A percentile compares a stretch with the other conserved stretches of the same genome.
These are phyloP conservation scores for Sarcophaga rosellei DNA, from an alignment of 2,888 invertebrate species.

Conservation along the genomic window DNA sequence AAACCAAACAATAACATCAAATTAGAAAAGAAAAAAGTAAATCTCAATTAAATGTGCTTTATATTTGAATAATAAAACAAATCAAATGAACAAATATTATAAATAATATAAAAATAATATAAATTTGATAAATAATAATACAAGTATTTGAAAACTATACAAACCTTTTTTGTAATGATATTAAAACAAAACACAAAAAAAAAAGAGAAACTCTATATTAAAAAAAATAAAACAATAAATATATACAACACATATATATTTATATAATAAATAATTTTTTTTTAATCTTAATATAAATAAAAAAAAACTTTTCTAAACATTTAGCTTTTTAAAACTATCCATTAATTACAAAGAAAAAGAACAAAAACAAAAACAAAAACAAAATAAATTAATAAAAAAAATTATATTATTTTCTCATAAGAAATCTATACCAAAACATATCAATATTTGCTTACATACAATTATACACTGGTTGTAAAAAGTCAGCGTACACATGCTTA, in stretches of 20 bases:
- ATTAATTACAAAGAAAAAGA: not conserved
- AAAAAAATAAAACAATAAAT: slow-evolving; percentile 2
- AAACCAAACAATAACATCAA: slow-evolving; percentile 45
- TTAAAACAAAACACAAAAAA: slow-evolving; percentile 23
- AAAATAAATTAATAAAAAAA: slow-evolving; percentile 2
- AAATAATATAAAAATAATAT: not conserved
- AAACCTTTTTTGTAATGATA: slow-evolving; percentile 57
- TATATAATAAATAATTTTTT: not conserved
- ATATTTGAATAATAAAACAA: slow-evolving; percentile 55
- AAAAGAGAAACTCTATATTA: slow-evolving; percentile 27
- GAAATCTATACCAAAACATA: slow-evolving; percentile 38
- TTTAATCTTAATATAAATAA: not conserved
- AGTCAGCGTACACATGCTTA: no score
- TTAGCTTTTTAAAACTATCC: slow-evolving; percentile 18
- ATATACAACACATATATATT: not conserved
- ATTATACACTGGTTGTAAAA: no score
- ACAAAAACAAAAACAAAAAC: no score
- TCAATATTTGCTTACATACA: slow-evolving; percentile 21
- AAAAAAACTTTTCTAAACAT: slow-evolving; percentile 6
- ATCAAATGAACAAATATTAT: not conserved
- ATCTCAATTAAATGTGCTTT: slow-evolving; percentile 69
- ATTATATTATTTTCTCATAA: slow-evolving; percentile 6
- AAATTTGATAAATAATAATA: slow-evolving; percentile 7
- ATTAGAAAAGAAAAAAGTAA: slow-evolving; percentile 41
- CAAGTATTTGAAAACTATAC: slow-evolving; percentile 57